These are phyloP conservation scores for Xestobium rufovillosum DNA, from an alignment of 2,888 invertebrate genomes.

Conservation along the genomic window DNA sequence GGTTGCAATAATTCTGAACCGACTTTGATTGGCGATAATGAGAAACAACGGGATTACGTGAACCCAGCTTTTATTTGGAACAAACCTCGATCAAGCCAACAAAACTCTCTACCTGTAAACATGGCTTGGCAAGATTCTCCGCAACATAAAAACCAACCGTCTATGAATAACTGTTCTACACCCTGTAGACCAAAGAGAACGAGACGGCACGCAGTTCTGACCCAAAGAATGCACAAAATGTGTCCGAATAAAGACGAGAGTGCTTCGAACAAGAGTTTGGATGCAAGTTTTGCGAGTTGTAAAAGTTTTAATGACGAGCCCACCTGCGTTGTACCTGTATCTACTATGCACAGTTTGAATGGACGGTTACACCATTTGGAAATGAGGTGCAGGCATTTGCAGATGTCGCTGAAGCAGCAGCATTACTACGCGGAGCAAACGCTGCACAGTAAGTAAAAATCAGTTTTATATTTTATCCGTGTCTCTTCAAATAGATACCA, in stretches of 20 bases:
- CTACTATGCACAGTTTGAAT: slow-evolving; percentile 36
- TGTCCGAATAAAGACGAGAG: slow-evolving; percentile 23
- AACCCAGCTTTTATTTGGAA: slow-evolving; percentile 26
- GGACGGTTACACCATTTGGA: slow-evolving; percentile 46
- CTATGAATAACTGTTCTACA: slow-evolving; percentile 31
- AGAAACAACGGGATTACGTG: slow-evolving; percentile 14
- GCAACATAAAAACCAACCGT: slow-evolving; percentile 17
- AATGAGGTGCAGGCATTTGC: slow-evolving; percentile 54
- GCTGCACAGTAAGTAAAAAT: slow-evolving; percentile 50
- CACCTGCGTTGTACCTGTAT: slow-evolving; percentile 32
- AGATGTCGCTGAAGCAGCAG: slow-evolving; percentile 55
- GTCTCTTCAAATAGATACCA: too few relatives aligned
- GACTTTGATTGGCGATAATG: background rate
- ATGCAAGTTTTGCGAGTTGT: slow-evolving; percentile 14
- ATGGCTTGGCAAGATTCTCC: slow-evolving; percentile 27
- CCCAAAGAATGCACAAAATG: slow-evolving; percentile 26
- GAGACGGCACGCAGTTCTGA: slow-evolving; percentile 29
- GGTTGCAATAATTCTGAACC: slow-evolving; percentile 20
- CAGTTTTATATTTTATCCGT: background rate
- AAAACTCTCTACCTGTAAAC: slow-evolving; percentile 23
- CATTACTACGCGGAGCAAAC: slow-evolving; percentile 56
- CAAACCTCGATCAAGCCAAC: slow-evolving; percentile 14
- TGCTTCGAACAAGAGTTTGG: slow-evolving; percentile 5
- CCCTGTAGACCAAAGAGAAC: slow-evolving; percentile 39
- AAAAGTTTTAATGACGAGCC: slow-evolving; percentile 26